Evolutionary conservation across 2,888 invertebrate species (phyloP), one percentile per base, ranked within the genome.

Genomic region (Tetropium fuscum): DNA sequence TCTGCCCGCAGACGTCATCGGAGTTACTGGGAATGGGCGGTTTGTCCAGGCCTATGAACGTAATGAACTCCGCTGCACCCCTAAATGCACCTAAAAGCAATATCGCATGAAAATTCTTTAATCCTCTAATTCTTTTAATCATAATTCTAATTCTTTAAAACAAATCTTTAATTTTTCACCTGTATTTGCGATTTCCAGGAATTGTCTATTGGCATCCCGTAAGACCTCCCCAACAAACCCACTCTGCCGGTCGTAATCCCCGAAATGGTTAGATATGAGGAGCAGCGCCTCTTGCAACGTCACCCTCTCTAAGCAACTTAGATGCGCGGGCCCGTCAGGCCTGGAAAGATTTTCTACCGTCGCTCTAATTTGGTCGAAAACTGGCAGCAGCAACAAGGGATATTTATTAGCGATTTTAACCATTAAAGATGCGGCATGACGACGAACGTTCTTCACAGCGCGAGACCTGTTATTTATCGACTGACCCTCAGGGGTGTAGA

Each of bases 351-450:
- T 87, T 53, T 89, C 88, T 2, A 93, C 89, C 68, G 92, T 89
- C 5, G 88, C 87, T 76, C 92, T 90, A 64, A 97, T 90, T 61
- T 93, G 90, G 49, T 92, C 91, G 81, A 96, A 97, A 27, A 93
- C 91, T 0, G 95, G 94, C 76, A 96, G 82, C 57, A 97, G 81
- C 0, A 97, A 83, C 18, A 94, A 80, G 0, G 96, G 95, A 82
- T 94, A 95, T 80, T 93, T 93, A 56, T 92, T 89, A 11, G 93
- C 94, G 36, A 96, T 88, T 81, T 96, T 96, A 7, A 97, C 95
- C 83, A 97, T 90, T 16, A 95, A 83, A 4, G 94, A 92, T 16
- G 95, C 95, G 3, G 95, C 95, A 81, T 97, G 97, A 0, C 95
- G 86, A 2, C 95, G 53, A 6, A 68, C 64, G 11, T 68, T 68